phyloP scores from a whole-genome alignment of 2,888 invertebrate species.

The Steinernema hermaphroditum region DNA sequence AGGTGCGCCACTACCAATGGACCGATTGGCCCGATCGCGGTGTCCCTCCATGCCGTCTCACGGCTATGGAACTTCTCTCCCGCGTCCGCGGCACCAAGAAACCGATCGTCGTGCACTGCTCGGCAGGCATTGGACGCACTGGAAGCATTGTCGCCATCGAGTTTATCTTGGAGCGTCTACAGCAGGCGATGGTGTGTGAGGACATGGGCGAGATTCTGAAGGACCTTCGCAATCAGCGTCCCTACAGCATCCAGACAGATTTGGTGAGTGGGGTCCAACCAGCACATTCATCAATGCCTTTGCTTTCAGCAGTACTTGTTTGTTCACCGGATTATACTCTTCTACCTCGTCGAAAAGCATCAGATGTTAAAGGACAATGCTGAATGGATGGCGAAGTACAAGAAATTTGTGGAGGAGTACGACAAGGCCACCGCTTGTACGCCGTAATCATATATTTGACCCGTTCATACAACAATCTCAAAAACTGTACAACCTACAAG shows the following conservation, averaged over 20 bases:
- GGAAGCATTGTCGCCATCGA: conserved; percentile 51
- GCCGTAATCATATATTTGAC: too few species aligned
- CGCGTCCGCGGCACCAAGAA: conserved; percentile 46
- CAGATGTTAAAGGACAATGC: conserved; percentile 6
- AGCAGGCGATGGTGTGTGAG: conserved; percentile 34
- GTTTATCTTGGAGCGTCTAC: conserved; percentile 41
- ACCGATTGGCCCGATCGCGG: conserved; percentile 52
- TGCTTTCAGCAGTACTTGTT: conserved; percentile 26
- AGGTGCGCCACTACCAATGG: conserved; percentile 48
- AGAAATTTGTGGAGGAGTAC: conserved; percentile 34
- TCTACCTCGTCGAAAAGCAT: conserved; percentile 46
- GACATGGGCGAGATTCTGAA: conserved; percentile 49
- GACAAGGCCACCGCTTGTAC: conserved; percentile 34
- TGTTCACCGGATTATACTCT: conserved; percentile 39
- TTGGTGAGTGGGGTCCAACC: conserved; percentile 21
- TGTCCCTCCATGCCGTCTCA: conserved; percentile 35
- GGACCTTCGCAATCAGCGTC: conserved; percentile 46
- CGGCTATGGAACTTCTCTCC: conserved; percentile 42
- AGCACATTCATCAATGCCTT: background rate
- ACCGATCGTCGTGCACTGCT: conserved; percentile 57
- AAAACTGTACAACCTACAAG: too few species aligned
- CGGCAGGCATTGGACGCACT: conserved; percentile 51
- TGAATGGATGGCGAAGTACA: conserved; percentile 21
- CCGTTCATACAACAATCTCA: too few species aligned
- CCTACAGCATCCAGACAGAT: conserved; percentile 53